Base-by-base conservation (phyloP, 2,888 invertebrate species). In the Geophilus truncorum region DNA sequence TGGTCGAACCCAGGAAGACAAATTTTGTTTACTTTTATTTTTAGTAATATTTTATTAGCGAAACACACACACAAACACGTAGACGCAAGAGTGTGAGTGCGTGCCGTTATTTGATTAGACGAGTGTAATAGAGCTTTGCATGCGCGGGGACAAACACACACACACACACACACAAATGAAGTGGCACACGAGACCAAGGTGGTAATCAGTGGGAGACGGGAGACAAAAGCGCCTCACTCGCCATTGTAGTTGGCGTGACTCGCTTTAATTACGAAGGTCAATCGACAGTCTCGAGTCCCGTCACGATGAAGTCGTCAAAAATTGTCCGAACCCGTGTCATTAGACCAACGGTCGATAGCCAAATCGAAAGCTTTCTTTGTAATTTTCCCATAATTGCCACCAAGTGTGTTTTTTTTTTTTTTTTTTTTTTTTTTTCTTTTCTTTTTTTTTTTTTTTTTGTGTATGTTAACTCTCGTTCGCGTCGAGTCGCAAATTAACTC, bases 281-380 rank as follows among this genome's bases (percentile, higher is more conserved):
- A 32, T 32, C 32, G 45, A 45, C n/a, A n/a, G 57, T 57, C 57
- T 57, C 10, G 2, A 45, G 28, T 9, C 28, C 28, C 28, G 70
- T 28, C 70, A 70, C 70, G 70, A 70, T 70, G 70, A 70, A 70
- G 70, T 25, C 70, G 70, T 70, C 70, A 70, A 25, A 70, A 70
- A 25, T 25, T 23, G 70, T 25, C 70, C 12, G 12, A 70, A 70
- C 70, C 9, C n/a, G 62, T 23, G 62, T 23, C 62, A 62, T 45
- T 45, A 45, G 18, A 45, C 18, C n/a, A 9, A 9, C 15, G 6
- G 45, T 45, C 45, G 45, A 45, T 45, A 45, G 45, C 15, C 45
- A 12, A 45, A 45, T 45, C 15, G 12, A 45, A 45, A 18, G 5
- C 32, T 32, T 32, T 32, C 15, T 45, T 12, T 45, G 45, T 45